These are phyloP conservation scores for Drosophila micromelanica DNA, from an alignment of 1,140 invertebrate species.

Conservation along the genomic window DNA sequence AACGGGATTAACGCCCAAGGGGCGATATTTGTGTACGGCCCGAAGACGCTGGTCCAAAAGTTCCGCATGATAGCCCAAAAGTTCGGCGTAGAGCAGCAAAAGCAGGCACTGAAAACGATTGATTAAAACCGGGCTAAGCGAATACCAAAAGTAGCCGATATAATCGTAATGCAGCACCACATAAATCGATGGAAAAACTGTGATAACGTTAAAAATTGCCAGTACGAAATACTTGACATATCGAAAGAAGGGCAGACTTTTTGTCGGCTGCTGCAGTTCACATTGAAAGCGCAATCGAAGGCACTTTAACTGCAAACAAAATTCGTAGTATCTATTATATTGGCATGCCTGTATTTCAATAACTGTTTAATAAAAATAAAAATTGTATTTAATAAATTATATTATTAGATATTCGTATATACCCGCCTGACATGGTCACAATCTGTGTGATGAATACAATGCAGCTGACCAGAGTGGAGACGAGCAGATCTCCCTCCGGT, in stretches of 20 bases:
- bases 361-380: constrained; percentile 13
- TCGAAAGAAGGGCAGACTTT: constrained; percentile 3
- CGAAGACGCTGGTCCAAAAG: constrained; percentile 36
- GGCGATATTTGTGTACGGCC: constrained; percentile 41
- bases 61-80: constrained; percentile 52
- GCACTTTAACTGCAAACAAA: constrained; percentile 40
- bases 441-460: constrained; percentile 58
- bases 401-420: background rate
- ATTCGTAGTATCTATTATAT: constrained; percentile 46
- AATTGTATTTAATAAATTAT: background rate
- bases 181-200: constrained; percentile 17
- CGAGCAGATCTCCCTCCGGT: background rate
- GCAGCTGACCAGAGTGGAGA: constrained; percentile 57
- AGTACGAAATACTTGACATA: constrained; percentile 46
- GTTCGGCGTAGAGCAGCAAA: constrained; percentile 55
- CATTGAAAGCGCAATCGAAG: constrained; percentile 40
- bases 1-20: constrained; percentile 8
- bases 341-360: constrained; percentile 51
- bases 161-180: constrained; percentile 1
- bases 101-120: constrained; percentile 57
- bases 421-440: constrained; percentile 34
- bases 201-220: constrained; percentile 20
- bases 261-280: constrained; percentile 33
- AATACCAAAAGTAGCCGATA: constrained; percentile 60
- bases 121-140: constrained; percentile 37